Evolutionary conservation across 2,888 invertebrate species (phyloP).

Genomic region (Eretmocerus hayati): DNA sequence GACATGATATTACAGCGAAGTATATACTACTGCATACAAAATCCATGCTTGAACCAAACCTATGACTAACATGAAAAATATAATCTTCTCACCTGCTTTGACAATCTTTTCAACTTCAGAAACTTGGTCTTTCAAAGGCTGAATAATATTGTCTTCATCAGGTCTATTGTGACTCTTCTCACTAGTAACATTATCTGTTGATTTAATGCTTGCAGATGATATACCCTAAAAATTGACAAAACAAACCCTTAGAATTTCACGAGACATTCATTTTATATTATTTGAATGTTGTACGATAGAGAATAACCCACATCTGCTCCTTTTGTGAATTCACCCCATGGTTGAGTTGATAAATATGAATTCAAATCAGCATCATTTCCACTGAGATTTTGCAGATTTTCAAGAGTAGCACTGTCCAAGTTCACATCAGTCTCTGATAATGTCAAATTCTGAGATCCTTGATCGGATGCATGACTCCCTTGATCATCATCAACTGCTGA

Average conservation of each 20-base stretch:
- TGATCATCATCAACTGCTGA: conserved; percentile 56
- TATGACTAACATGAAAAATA: not conserved
- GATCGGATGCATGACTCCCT: conserved; percentile 45
- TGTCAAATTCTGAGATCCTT: conserved; percentile 42
- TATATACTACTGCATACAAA: too few relatives aligned
- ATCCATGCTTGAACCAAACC: too few relatives aligned
- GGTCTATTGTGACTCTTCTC: conserved; percentile 27
- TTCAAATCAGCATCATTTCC: conserved; percentile 34
- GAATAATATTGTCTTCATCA: conserved; percentile 30
- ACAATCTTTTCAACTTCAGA: conserved; percentile 56
- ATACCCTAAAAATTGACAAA: conserved; percentile 8
- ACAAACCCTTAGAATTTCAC: not conserved
- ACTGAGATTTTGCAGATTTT: conserved; percentile 33
- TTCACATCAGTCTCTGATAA: conserved; percentile 42
- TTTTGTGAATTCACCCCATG: conserved; percentile 34
- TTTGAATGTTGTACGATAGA: too few relatives aligned
- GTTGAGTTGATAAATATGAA: conserved; percentile 36
- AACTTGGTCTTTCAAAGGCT: conserved; percentile 45
- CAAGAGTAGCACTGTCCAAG: conserved; percentile 47
- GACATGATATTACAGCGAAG: too few relatives aligned
- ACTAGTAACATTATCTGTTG: conserved; percentile 28
- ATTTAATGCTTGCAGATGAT: conserved; percentile 11
- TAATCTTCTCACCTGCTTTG: conserved; percentile 50
- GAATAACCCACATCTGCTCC: conserved; percentile 18
- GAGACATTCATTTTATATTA: too few relatives aligned